Conservation (phyloP, 2,888 invertebrate species). For the Microplitis deprimator region DNA sequence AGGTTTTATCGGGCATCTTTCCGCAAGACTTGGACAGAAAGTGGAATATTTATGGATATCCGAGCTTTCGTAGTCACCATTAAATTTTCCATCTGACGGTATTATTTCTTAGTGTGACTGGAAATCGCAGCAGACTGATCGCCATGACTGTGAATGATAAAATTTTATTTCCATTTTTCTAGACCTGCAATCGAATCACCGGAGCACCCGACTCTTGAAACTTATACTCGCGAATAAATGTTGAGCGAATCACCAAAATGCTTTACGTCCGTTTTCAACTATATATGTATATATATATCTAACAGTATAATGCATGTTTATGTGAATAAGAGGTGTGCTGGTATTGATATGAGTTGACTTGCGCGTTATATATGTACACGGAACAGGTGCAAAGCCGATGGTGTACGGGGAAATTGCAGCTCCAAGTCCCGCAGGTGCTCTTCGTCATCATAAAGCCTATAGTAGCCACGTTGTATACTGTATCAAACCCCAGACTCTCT, state of each 20-base stretch:
- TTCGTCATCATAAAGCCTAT: slow-evolving; percentile 72
- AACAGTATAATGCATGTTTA: neutral
- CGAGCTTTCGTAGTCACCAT: slow-evolving; percentile 13
- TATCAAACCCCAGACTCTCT: slow-evolving; percentile 61
- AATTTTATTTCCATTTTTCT: neutral
- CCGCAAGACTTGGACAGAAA: neutral
- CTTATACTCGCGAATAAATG: too few species aligned
- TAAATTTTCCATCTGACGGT: neutral
- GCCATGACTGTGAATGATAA: neutral
- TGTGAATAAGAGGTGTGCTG: neutral
- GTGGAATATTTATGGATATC: slow-evolving; percentile 23
- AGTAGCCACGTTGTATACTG: slow-evolving; percentile 63
- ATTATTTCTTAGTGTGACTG: neutral
- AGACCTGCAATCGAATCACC: neutral
- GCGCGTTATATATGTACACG: slow-evolving; percentile 9
- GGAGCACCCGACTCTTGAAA: too few species aligned
- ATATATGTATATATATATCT: neutral
- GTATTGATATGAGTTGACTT: slow-evolving; percentile 17
- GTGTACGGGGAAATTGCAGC: slow-evolving; percentile 67
- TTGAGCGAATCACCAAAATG: too few species aligned
- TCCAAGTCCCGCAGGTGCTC: slow-evolving; percentile 69
- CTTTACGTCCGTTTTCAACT: neutral
- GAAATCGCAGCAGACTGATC: neutral
- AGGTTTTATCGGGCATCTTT: slow-evolving; percentile 20
- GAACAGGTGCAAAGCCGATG: slow-evolving; percentile 65